Evolutionary conservation across 2,888 invertebrate species (phyloP).

Genomic region (Ephialtes manifestator): DNA sequence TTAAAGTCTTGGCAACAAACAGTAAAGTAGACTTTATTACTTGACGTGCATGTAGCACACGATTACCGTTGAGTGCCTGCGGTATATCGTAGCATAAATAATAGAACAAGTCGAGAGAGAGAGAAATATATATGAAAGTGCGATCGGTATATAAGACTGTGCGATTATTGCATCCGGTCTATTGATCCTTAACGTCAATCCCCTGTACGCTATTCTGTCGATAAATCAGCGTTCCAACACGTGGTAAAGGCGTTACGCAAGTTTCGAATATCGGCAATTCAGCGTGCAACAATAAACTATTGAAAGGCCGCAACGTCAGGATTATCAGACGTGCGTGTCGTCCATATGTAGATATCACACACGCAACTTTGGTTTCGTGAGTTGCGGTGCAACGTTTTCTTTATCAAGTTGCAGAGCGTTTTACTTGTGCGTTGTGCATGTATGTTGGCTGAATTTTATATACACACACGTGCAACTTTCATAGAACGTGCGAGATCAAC

Average conservation of each 20-base stretch:
- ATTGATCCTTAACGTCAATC: conserved; percentile 37
- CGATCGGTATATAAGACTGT: background rate
- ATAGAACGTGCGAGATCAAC: conserved; percentile 1
- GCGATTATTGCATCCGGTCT: conserved; percentile 26
- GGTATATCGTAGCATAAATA: conserved; percentile 7
- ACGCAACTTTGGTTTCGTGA: conserved; percentile 13
- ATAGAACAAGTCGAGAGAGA: conserved; percentile 9
- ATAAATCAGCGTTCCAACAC: conserved; percentile 27
- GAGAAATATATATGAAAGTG: background rate
- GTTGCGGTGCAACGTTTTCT: background rate
- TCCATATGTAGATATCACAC: conserved; percentile 7
- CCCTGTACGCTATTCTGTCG: conserved; percentile 7
- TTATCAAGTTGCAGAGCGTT: background rate
- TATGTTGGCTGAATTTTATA: background rate
- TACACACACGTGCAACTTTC: background rate
- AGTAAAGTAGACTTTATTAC: background rate
- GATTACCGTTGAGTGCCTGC: background rate
- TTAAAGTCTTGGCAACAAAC: conserved; percentile 16
- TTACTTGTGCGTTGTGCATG: background rate
- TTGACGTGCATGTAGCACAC: conserved; percentile 1
- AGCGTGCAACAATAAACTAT: conserved; percentile 28
- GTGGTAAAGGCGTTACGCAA: conserved; percentile 40
- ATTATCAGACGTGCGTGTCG: conserved; percentile 6
- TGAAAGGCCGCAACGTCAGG: conserved; percentile 2
- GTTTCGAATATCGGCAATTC: conserved; percentile 15